phyloP scores from a whole-genome alignment of 2,888 invertebrate genomes.

The Icerya purchasi region DNA sequence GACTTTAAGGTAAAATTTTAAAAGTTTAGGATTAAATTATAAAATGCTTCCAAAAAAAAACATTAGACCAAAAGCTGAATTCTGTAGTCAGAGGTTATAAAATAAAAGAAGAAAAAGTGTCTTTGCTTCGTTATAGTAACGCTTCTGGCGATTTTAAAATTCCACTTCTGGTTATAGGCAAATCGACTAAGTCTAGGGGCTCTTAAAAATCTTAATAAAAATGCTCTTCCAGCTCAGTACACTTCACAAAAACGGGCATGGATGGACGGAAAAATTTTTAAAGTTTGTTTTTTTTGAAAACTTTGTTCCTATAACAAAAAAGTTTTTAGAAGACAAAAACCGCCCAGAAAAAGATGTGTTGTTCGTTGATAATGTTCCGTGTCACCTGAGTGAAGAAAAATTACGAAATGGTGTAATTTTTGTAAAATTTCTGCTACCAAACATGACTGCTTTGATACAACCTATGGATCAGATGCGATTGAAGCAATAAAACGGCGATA shows the following conservation, averaged over 20 bases:
- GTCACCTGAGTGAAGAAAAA: constrained; percentile 5
- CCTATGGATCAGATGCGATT: constrained; percentile 21
- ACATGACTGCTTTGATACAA: constrained; percentile 19
- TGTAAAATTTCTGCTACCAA: constrained; percentile 19
- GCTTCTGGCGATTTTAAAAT: constrained; percentile 18
- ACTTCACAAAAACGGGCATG: constrained; percentile 17
- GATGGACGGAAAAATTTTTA: constrained; percentile 18
- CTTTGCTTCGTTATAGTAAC: constrained; percentile 19
- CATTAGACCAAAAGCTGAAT: constrained; percentile 18
- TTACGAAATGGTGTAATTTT: constrained; percentile 16
- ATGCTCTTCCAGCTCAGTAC: constrained; percentile 17
- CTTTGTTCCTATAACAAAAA: constrained; percentile 12
- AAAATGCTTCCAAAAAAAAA: constrained; percentile 18
- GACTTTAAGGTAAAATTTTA: constrained; percentile 15
- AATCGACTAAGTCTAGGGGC: constrained; percentile 18
- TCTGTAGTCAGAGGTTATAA: constrained; percentile 17
- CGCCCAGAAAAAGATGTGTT: constrained; percentile 16
- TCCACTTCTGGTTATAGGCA: constrained; percentile 19
- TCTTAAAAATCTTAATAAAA: constrained; percentile 18
- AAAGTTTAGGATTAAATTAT: constrained; percentile 17
- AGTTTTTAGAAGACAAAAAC: constrained; percentile 14
- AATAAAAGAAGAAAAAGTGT: constrained; percentile 19
- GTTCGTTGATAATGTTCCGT: constrained; percentile 15
- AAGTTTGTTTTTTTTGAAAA: constrained; percentile 14
- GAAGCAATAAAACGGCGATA: constrained; percentile 16